Evolutionary conservation across 1,140 invertebrate genomes (phyloP).

Genomic region (Leptonema lineaticorne): DNA sequence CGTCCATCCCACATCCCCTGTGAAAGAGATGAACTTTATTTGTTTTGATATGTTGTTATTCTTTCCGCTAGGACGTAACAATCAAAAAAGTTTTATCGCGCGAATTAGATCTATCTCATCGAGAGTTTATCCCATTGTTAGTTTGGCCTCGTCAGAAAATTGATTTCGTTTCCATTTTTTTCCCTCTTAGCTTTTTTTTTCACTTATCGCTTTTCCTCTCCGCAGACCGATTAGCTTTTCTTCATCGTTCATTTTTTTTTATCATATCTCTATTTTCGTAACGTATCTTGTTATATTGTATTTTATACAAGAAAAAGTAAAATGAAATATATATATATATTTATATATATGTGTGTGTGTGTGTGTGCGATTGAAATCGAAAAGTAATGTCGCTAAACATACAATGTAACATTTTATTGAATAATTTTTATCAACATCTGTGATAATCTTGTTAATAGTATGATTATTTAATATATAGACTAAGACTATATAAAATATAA

Average conservation of each 20-base stretch:
- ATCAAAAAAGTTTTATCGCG: constrained; percentile 20
- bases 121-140: constrained; percentile 17
- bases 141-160: constrained; percentile 12
- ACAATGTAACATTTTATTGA: no score
- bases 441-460: no score
- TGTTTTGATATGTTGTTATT: constrained; percentile 30
- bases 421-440: no score
- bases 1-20: not conserved
- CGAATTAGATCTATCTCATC: constrained; percentile 25
- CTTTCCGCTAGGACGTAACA: constrained; percentile 16
- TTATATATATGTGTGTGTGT: no score
- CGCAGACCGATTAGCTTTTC: not conserved
- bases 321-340: no score
- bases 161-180: constrained; percentile 6
- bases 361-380: no score
- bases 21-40: constrained; percentile 26
- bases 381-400: no score
- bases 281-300: no score
- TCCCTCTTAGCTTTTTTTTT: not conserved
- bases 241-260: not conserved
- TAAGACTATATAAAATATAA: no score
- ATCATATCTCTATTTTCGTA: no score
- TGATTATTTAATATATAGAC: no score
- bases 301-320: no score
- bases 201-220: not conserved